Base-by-base conservation (phyloP, 2,888 invertebrate species). In the Agrotis segetum region DNA sequence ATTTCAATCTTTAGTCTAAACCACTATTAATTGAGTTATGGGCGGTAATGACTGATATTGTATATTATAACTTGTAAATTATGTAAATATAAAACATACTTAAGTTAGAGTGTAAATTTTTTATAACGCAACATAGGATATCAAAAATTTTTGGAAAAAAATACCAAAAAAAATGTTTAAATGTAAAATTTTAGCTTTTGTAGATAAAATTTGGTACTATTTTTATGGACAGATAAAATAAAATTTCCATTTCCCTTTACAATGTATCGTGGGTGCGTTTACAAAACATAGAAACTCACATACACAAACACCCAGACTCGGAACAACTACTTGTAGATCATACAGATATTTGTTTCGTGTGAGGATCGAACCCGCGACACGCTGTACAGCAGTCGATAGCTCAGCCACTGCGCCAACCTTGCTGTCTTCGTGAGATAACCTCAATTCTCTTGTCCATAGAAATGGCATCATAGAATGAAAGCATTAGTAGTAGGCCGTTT, bases 111-210 rank as follows among this genome's bases (percentile, higher is more conserved):
- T 52, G 55, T 56, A 49, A 24, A 56, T 67, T 79, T 77, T 79
- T 44, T 50, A 79, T 73, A 40, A 65, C 40, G 3, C 17, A 29
- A 67, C 6, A 0, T 79, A 81, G 78, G 69, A 52, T 66, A 78
- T 69, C 76, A 85, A 86, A 88, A 87, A 84, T 78, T 84, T 87
- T 88, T 87, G 88, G 85, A 88, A 85, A 88, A 87, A 88, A 85
- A 78, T 78, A 84, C 84, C 83, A 88, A 88, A 88, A 88, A 88
- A 81, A 68, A 64, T 59, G 53, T 78, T 56, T 56, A n/a, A 67
- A 72, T 71, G 52, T 84, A 74, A 70, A 40, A 75, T 72, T 60
- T 67, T 76, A 73, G 82, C 77, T 81, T 70, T 17, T 40, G 14
- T 81, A 71, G 56, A 13, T 60, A 3, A 68, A 40, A 62, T 62